Conservation (phyloP, 2,888 invertebrate species). For the Parnassius smintheus region DNA sequence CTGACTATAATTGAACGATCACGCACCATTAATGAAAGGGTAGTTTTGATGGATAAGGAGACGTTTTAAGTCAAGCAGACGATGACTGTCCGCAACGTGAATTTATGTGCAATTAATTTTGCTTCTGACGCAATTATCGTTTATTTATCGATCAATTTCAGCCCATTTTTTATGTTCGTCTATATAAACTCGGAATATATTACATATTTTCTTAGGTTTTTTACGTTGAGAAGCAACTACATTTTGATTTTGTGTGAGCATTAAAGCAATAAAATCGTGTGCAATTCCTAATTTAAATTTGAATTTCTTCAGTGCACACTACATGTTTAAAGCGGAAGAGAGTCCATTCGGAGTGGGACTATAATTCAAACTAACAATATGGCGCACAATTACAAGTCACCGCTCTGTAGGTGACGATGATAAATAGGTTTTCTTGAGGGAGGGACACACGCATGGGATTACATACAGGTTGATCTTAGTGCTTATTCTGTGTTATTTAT, state of each 20-base stretch:
- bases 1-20: constrained; percentile 29
- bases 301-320: constrained; percentile 7
- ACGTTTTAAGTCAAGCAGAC: constrained; percentile 19
- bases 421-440: constrained; percentile 70
- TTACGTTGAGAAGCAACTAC: not conserved
- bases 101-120: constrained; percentile 25
- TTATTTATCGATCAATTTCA: constrained; percentile 18
- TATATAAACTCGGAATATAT: not conserved
- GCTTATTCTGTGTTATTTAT: constrained; percentile 31
- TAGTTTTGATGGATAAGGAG: constrained; percentile 26
- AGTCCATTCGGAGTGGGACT: constrained; percentile 51
- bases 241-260: not conserved
- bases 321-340: constrained; percentile 57
- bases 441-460: constrained; percentile 56
- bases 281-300: constrained; percentile 10
- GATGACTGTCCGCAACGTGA: constrained; percentile 18
- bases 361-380: constrained; percentile 77
- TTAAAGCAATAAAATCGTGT: not conserved
- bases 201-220: not conserved
- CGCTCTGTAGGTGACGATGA: constrained; percentile 71
- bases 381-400: constrained; percentile 74
- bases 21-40: constrained; percentile 24
- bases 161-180: constrained; percentile 13
- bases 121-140: constrained; percentile 20
- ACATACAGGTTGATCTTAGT: constrained; percentile 39